Evolutionary conservation across 2,113 vertebrate species (phyloP).

Genomic region (Carollia perspicillata): DNA sequence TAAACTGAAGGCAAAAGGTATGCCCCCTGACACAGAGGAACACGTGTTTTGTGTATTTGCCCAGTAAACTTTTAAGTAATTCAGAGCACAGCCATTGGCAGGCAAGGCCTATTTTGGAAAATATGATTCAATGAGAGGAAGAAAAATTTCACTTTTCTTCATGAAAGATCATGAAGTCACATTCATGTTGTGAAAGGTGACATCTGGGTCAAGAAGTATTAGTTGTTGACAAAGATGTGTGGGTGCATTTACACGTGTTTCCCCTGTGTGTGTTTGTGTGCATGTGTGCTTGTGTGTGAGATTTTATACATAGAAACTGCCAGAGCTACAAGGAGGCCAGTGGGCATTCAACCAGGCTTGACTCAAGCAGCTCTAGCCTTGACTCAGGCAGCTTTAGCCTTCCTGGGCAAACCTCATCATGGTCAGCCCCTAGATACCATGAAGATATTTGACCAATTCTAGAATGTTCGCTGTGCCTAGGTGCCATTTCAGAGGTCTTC

Average conservation of each 20-base stretch:
- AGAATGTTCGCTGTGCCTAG: not conserved
- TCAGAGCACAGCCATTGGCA: not conserved
- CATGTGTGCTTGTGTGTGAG: not conserved
- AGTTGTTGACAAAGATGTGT: not conserved
- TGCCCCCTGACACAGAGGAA: not conserved
- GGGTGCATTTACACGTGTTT: not conserved
- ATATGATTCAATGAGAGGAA: not conserved
- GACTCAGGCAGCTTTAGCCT: not conserved
- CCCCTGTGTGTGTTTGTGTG: fast-evolving
- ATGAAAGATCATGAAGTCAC: not conserved
- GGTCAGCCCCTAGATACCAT: not conserved
- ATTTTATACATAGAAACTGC: not conserved
- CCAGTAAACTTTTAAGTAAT: not conserved
- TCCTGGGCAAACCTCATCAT: not conserved
- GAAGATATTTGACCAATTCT: not conserved
- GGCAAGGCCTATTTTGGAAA: not conserved
- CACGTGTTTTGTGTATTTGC: fast-evolving
- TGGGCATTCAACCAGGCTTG: not conserved
- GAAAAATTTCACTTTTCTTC: not conserved
- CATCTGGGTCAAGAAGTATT: not conserved
- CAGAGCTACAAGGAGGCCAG: not conserved
- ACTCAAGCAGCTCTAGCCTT: not conserved
- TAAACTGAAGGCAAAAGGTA: not conserved
- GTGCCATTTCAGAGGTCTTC: not conserved
- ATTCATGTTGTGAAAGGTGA: not conserved